phyloP scores from a whole-genome alignment of 2,888 invertebrate genomes.

The Stenoptilia bipunctidactyla region DNA sequence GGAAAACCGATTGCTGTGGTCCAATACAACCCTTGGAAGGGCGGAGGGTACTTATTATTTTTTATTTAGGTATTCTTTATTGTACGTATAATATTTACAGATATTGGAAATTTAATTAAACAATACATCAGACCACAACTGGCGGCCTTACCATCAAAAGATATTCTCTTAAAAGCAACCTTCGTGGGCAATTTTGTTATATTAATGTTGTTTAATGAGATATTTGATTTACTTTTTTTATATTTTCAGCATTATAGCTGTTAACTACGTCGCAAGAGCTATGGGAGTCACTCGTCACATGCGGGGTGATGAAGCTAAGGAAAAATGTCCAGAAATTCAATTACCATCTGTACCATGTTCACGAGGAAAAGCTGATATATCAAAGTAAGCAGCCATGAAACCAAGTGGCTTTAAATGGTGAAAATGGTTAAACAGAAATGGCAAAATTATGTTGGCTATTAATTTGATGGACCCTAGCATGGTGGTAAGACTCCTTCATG shows the following conservation, averaged over 20 bases:
- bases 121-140: too few species aligned
- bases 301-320: slow-evolving; percentile 92
- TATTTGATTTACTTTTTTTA: too few species aligned
- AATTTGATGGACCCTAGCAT: too few species aligned
- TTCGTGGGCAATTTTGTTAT: slow-evolving; percentile 1
- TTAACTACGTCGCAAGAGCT: slow-evolving; percentile 95
- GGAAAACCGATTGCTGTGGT: slow-evolving; percentile 97
- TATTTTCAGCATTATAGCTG: slow-evolving; percentile 88
- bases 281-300: slow-evolving; percentile 91
- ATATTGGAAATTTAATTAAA: not conserved
- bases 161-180: too few species aligned
- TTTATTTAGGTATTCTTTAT: too few species aligned
- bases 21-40: slow-evolving; percentile 94
- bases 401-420: too few species aligned
- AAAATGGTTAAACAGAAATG: slow-evolving; percentile 1
- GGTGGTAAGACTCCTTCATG: too few species aligned
- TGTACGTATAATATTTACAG: too few species aligned
- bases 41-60: slow-evolving; percentile 82
- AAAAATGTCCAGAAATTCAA: slow-evolving; percentile 88
- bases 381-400: slow-evolving; percentile 75
- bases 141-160: too few species aligned
- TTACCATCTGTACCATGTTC: slow-evolving; percentile 87
- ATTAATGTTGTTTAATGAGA: too few species aligned
- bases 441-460: not conserved
- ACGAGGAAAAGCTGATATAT: slow-evolving; percentile 93